Evolutionary conservation across 2,888 invertebrate species (phyloP).

Genomic region (Helobdella robusta): DNA sequence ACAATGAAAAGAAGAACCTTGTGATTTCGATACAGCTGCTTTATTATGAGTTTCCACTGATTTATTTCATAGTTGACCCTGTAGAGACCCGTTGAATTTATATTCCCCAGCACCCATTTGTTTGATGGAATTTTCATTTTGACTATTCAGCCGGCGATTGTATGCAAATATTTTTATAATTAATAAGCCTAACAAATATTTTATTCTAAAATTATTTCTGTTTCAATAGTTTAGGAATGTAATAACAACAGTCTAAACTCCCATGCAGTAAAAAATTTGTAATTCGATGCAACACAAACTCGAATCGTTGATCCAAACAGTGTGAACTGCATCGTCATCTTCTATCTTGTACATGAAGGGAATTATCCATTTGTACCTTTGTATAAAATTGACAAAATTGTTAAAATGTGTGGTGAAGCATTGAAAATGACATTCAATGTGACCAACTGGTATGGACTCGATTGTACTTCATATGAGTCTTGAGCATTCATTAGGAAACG

Average conservation of each 20-base stretch:
- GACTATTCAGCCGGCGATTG: conserved; percentile 21
- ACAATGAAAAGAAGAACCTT: conserved; percentile 46
- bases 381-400: not conserved
- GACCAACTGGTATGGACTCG: conserved; percentile 30
- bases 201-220: not conserved
- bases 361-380: conserved; percentile 46
- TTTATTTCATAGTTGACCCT: conserved; percentile 48
- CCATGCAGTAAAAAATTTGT: no score
- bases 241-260: no score
- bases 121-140: conserved; percentile 33
- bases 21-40: conserved; percentile 52
- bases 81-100: conserved; percentile 51
- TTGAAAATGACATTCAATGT: not conserved
- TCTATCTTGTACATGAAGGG: conserved; percentile 44
- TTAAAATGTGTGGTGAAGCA: not conserved
- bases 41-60: conserved; percentile 48
- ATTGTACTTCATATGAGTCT: conserved; percentile 26
- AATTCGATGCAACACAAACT: no score
- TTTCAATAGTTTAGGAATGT: not conserved
- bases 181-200: not conserved
- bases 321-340: conserved; percentile 31
- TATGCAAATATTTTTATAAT: not conserved
- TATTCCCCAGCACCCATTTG: conserved; percentile 47
- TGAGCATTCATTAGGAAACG: conserved; percentile 43
- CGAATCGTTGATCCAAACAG: conserved; percentile 43